These are phyloP conservation scores for Invenusta paracnida DNA, from an alignment of 2,888 invertebrate genomes.

Conservation along the genomic window DNA sequence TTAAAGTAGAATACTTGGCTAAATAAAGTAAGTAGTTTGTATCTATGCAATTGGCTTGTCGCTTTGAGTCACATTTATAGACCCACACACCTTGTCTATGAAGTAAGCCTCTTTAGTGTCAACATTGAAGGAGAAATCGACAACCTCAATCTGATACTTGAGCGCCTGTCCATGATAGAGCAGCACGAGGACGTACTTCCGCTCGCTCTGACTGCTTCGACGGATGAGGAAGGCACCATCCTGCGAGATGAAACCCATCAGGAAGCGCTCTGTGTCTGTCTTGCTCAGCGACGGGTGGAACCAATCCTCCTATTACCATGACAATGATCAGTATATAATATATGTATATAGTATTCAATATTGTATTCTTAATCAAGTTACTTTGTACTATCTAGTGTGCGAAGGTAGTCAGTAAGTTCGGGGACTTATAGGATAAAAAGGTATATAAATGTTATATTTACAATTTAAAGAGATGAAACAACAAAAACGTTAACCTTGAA, in stretches of 20 bases:
- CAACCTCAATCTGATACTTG: slow-evolving; percentile 44
- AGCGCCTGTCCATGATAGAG: slow-evolving; percentile 39
- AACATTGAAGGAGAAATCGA: slow-evolving; percentile 38
- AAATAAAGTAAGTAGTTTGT: too few species aligned
- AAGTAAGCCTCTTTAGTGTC: slow-evolving; percentile 43
- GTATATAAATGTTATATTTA: too few species aligned
- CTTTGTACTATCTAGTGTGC: too few species aligned
- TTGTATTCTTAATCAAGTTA: too few species aligned
- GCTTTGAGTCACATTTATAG: too few species aligned
- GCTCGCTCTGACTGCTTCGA: slow-evolving; percentile 37
- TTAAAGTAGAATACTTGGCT: too few species aligned
- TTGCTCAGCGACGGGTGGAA: slow-evolving; percentile 65
- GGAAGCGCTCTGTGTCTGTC: slow-evolving; percentile 41
- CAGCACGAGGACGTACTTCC: slow-evolving; percentile 41
- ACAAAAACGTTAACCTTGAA: too few species aligned
- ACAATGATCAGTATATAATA: not conserved
- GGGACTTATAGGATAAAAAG: too few species aligned
- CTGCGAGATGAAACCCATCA: slow-evolving; percentile 31
- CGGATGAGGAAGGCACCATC: slow-evolving; percentile 43
- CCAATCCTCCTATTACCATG: slow-evolving; percentile 67
- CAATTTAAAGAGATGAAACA: too few species aligned
- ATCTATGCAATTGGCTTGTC: too few species aligned
- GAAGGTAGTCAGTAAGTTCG: too few species aligned
- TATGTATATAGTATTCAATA: not conserved
- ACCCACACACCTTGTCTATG: slow-evolving; percentile 42